phyloP scores from a whole-genome alignment of 2,888 invertebrate genomes.

The Anthophora plumipes region DNA sequence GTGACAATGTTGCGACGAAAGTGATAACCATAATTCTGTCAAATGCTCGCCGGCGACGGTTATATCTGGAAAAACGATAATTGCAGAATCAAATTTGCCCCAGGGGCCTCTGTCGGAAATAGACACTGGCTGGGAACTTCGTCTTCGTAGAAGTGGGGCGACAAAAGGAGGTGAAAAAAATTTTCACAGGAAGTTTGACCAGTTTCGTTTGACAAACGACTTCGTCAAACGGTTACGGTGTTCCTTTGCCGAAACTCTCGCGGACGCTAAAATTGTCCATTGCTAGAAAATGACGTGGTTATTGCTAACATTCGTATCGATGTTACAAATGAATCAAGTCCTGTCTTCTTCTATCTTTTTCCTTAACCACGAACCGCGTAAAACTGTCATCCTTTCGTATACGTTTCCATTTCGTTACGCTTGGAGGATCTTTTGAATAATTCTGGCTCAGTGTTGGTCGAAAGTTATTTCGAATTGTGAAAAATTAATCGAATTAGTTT shows the following conservation, averaged over 20 bases:
- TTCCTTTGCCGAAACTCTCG: not conserved
- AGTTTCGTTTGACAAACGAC: constrained; percentile 3
- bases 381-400: too few species aligned
- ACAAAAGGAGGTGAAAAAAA: constrained; percentile 29
- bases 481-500: too few species aligned
- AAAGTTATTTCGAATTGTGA: too few species aligned
- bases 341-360: not conserved
- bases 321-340: not conserved
- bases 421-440: too few species aligned
- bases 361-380: not conserved
- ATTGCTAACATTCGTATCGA: not conserved
- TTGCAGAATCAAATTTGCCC: constrained; percentile 53
- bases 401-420: too few species aligned
- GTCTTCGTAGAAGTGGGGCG: not conserved
- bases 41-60: constrained; percentile 39
- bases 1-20: constrained; percentile 59
- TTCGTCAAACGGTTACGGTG: not conserved
- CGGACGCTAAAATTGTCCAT: not conserved
- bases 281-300: not conserved
- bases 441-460: too few species aligned
- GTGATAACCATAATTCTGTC: constrained; percentile 58
- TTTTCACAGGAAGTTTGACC: constrained; percentile 23
- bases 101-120: constrained; percentile 37
- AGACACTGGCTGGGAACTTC: constrained; percentile 30
- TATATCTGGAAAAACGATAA: constrained; percentile 60